Conservation (phyloP, 2,113 vertebrate species). For the Cyanistes caeruleus region DNA sequence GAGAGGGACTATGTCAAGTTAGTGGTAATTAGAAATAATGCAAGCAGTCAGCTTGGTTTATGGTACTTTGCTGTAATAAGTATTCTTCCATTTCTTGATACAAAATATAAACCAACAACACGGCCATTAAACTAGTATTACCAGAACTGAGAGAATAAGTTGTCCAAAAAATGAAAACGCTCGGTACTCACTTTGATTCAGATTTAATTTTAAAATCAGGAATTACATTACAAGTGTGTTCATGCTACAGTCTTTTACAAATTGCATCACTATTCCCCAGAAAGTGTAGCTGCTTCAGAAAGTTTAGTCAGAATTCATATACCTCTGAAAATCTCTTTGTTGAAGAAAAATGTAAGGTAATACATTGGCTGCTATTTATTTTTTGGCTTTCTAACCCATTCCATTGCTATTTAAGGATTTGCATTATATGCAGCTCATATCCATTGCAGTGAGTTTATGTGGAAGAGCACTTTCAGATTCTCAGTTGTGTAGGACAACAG, state of each 20-base stretch:
- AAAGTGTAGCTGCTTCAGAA: neutral
- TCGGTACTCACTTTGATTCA: neutral
- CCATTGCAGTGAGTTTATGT: neutral
- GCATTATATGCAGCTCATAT: neutral
- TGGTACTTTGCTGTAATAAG: neutral
- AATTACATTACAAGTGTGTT: neutral
- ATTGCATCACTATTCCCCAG: neutral
- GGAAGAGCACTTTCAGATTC: neutral
- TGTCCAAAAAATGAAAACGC: neutral
- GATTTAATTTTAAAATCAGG: neutral
- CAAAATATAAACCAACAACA: neutral
- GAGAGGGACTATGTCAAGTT: neutral
- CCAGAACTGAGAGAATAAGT: neutral
- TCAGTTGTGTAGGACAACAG: neutral
- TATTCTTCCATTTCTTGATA: neutral
- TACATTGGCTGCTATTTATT: neutral
- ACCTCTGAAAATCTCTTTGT: neutral
- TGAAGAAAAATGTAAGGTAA: neutral
- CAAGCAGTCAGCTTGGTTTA: neutral
- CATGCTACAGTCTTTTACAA: neutral
- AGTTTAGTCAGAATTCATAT: neutral
- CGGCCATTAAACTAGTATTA: neutral
- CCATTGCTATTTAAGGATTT: neutral
- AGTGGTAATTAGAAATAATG: neutral
- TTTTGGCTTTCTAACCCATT: neutral